Evolutionary conservation across 1,140 invertebrate species (phyloP).

Genomic region (Ceratoteleas bidentatus): DNA sequence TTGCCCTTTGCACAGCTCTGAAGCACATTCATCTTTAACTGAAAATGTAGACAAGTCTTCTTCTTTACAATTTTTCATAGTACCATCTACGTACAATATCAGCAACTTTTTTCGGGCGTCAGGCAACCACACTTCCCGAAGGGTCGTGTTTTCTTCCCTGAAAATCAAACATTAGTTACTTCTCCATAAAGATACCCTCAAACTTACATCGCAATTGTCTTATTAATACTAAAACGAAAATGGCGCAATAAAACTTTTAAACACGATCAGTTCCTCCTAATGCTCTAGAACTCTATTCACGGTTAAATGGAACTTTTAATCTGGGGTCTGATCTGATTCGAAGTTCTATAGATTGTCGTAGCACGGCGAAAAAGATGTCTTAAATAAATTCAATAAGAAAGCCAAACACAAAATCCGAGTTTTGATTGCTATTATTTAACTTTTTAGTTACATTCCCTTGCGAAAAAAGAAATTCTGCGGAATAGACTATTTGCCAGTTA

Average conservation of each 20-base stretch:
- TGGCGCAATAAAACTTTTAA: neutral
- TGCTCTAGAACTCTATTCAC: too few relatives aligned
- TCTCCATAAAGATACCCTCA: neutral
- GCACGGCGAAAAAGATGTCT: too few relatives aligned
- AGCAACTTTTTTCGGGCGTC: conserved; percentile 78
- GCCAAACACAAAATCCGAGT: too few relatives aligned
- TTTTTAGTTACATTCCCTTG: too few relatives aligned
- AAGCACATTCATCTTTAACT: conserved; percentile 57
- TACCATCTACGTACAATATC: conserved; percentile 78
- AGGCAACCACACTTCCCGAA: conserved; percentile 80
- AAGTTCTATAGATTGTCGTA: too few relatives aligned
- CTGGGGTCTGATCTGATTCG: too few relatives aligned
- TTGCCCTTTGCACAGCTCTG: conserved; percentile 6
- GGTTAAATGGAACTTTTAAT: too few relatives aligned
- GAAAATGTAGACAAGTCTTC: conserved; percentile 48
- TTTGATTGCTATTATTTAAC: too few relatives aligned
- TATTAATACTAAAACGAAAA: neutral
- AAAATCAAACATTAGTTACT: conserved; percentile 28
- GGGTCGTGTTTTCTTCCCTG: conserved; percentile 70
- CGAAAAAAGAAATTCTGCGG: too few relatives aligned
- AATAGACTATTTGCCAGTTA: too few relatives aligned
- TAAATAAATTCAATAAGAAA: too few relatives aligned
- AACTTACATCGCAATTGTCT: neutral
- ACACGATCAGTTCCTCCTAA: too few relatives aligned
- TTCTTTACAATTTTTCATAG: conserved; percentile 73